These are phyloP conservation scores for Campoletis sonorensis DNA, from an alignment of 1,140 invertebrate genomes.

Conservation along the genomic window DNA sequence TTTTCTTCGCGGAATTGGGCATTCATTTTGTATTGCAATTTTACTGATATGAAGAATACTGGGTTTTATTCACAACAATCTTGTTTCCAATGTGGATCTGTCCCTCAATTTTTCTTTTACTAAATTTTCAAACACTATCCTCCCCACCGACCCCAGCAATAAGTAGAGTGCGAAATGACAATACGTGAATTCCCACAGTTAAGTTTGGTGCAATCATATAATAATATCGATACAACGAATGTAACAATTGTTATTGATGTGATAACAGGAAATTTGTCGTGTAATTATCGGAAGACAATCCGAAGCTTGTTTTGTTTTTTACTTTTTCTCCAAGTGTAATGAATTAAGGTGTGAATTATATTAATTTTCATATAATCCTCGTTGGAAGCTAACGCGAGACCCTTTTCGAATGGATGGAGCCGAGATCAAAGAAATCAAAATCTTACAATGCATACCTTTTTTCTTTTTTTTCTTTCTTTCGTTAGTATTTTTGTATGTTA, in stretches of 20 bases:
- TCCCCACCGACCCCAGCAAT: conserved; percentile 4
- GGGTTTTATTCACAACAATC: neutral
- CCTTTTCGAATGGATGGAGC: conserved; percentile 52
- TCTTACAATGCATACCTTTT: conserved; percentile 39
- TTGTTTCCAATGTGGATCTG: neutral
- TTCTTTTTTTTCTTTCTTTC: conserved; percentile 31
- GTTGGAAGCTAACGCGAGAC: conserved; percentile 61
- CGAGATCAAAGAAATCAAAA: conserved; percentile 4
- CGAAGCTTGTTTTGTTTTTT: conserved; percentile 24
- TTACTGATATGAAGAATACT: conserved; percentile 30
- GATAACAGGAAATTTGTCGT: neutral
- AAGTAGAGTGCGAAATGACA: conserved; percentile 41
- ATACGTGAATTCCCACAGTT: neutral
- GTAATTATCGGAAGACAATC: neutral
- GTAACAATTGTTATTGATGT: neutral
- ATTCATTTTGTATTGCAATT: conserved; percentile 52
- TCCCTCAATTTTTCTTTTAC: neutral
- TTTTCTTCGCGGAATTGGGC: conserved; percentile 2
- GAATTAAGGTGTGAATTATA: conserved; percentile 17
- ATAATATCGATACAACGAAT: conserved; percentile 3
- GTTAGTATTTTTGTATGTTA: neutral
- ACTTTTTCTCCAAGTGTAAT: conserved; percentile 40
- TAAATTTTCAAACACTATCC: neutral
- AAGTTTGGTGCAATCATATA: neutral
- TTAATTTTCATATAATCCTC: conserved; percentile 35